phyloP scores from a whole-genome alignment of 2,888 invertebrate species.

The Pachliopta kotzebuea region DNA sequence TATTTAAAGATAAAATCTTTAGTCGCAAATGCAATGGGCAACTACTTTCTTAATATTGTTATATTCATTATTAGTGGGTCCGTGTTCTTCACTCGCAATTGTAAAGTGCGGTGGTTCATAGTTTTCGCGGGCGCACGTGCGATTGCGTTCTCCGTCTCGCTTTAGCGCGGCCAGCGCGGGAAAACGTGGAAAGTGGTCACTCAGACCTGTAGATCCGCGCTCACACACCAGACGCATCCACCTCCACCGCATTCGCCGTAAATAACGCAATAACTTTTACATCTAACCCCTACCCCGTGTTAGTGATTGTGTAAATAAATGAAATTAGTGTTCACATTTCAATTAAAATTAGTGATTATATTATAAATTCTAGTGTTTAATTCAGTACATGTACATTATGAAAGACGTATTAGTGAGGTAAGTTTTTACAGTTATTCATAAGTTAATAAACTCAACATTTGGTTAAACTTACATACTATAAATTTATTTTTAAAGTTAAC shows the following conservation, averaged over 20 bases:
- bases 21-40: too few species aligned
- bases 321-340: slow-evolving; percentile 31
- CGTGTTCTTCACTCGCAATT: slow-evolving; percentile 29
- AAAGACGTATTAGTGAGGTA: slow-evolving; percentile 71
- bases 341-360: slow-evolving; percentile 32
- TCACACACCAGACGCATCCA: slow-evolving; percentile 55
- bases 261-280: slow-evolving; percentile 36
- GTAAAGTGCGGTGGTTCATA: slow-evolving; percentile 37
- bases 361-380: slow-evolving; percentile 38
- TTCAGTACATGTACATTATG: slow-evolving; percentile 47
- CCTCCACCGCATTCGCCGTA: slow-evolving; percentile 37
- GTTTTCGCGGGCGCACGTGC: slow-evolving; percentile 48
- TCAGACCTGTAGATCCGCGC: slow-evolving; percentile 72
- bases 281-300: slow-evolving; percentile 30
- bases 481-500: too few species aligned
- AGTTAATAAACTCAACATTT: not conserved
- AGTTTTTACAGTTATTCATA: slow-evolving; percentile 31
- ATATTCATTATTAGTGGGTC: not conserved
- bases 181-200: slow-evolving; percentile 56
- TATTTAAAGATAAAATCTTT: too few species aligned
- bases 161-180: slow-evolving; percentile 51
- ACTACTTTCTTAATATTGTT: slow-evolving; percentile 4
- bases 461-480: too few species aligned
- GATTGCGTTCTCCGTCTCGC: slow-evolving; percentile 41
- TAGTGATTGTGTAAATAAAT: slow-evolving; percentile 33